Evolutionary conservation across 1,140 invertebrate genomes (phyloP), one percentile per base, ranked within the genome.

Genomic region (Xylocopa sonorina): DNA sequence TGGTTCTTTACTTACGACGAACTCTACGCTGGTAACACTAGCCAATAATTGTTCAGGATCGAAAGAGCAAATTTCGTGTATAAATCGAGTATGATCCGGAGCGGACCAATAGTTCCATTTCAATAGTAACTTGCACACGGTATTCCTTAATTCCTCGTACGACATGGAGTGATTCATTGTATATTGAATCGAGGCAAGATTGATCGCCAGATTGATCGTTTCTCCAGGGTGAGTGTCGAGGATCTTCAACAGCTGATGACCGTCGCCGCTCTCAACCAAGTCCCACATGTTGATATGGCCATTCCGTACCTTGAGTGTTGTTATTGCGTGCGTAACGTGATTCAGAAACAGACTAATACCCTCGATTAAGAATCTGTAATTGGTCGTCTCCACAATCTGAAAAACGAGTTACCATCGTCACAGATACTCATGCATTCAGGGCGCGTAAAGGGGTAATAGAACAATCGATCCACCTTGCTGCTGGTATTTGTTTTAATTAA

Each of bases 31-130:
- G 18, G 91, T 92, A 46, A 86, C 78, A 5, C 82, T 77, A 21
- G 78, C 87, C 41, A 92, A 46, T 4, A 92, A 66, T 62, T 91
- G 88, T 57, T 87, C 85, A 32, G 87, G 87, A 81, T 92, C 91
- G 80, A 90, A 91, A 4, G 88, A 87, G 34, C 91, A 92, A 38
- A 92, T 14, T 68, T 87, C 78, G 4, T 85, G 78, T n/a, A 92
- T 62, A 62, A 91, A 92, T 43, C 73, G 80, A 34, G 68, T 87
- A 18, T 82, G 84, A 9, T 87, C 87, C 1, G 64, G 29, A 34
- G 75, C 62, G 66, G 66, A 80, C 91, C 91, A 92, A 63, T 88
- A 91, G 64, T 73, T 66, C 5, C 84, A 83, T 72, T 87, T 79
- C 46, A 88, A 89, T 18, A 82, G 83, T n/a, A 72, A 48, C 5